Evolutionary conservation across 2,113 vertebrate species (phyloP).

Genomic region (Polypterus senegalus): DNA sequence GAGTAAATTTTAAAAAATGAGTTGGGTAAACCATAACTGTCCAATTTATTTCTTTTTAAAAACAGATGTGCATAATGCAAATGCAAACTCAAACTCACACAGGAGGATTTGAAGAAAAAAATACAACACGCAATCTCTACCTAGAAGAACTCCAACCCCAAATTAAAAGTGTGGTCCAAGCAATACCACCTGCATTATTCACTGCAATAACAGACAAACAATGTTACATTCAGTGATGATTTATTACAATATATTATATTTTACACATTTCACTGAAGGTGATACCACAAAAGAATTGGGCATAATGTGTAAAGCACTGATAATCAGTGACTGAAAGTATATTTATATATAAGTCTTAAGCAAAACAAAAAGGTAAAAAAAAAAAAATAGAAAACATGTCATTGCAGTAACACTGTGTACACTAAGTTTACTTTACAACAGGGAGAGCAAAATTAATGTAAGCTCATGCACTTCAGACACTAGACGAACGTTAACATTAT

Average conservation of each 20-base stretch:
- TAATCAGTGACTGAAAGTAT: conserved; percentile 11
- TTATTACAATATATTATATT: conserved; percentile 55
- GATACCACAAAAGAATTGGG: conserved; percentile 37
- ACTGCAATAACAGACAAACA: neutral
- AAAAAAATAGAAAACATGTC: conserved; percentile 20
- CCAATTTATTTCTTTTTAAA: too few relatives aligned
- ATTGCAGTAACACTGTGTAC: conserved; percentile 42
- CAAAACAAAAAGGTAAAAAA: conserved; percentile 9
- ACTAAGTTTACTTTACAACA: conserved; percentile 24
- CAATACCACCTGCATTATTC: too few relatives aligned
- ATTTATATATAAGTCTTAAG: neutral
- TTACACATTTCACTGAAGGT: conserved; percentile 46
- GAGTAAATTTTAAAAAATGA: too few relatives aligned
- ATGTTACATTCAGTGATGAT: conserved; percentile 43
- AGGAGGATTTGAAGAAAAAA: too few relatives aligned
- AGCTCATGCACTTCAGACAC: conserved; percentile 21
- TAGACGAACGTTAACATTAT: conserved; percentile 17
- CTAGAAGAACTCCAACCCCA: too few relatives aligned
- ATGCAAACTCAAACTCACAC: too few relatives aligned
- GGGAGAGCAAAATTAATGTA: conserved; percentile 5
- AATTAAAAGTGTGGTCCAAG: too few relatives aligned
- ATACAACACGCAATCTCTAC: too few relatives aligned
- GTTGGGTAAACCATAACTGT: too few relatives aligned
- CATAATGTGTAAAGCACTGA: conserved; percentile 39
- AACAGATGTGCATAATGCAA: too few relatives aligned